These are phyloP conservation scores for Oryzias celebensis DNA, from an alignment of 2,113 vertebrate genomes.

Conservation along the genomic window DNA sequence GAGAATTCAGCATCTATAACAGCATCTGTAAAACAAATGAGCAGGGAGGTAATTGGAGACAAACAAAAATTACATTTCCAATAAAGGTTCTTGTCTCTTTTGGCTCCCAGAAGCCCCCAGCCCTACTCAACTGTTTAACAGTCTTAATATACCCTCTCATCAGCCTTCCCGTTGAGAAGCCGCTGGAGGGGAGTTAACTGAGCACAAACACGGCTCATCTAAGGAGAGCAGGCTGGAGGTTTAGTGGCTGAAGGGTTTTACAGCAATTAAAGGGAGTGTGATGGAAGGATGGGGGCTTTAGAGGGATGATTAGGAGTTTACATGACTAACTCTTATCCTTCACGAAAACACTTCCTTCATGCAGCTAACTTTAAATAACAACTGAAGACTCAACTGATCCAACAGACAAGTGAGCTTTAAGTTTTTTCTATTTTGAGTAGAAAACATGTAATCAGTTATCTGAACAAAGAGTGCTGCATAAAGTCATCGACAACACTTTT, in stretches of 20 bases:
- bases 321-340: conserved; percentile 17
- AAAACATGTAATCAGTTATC: too few relatives aligned
- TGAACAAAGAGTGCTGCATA: too few relatives aligned
- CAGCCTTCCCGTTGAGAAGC: conserved; percentile 65
- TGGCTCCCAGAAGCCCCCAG: conserved; percentile 70
- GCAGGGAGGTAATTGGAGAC: conserved; percentile 78
- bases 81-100: conserved; percentile 76
- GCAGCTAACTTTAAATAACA: too few relatives aligned
- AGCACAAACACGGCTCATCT: conserved; percentile 72
- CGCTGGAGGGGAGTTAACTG: conserved; percentile 66
- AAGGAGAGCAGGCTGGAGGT: conserved; percentile 63
- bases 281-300: conserved; percentile 49
- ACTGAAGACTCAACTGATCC: too few relatives aligned
- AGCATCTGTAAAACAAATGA: conserved; percentile 78
- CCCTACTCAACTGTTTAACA: conserved; percentile 76
- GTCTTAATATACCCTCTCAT: conserved; percentile 75
- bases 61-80: conserved; percentile 85
- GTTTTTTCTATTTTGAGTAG: too few relatives aligned
- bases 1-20: conserved; percentile 64
- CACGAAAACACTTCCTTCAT: too few relatives aligned
- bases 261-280: conserved; percentile 57
- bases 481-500: too few relatives aligned
- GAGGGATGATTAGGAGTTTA: conserved; percentile 40
- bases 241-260: conserved; percentile 52
- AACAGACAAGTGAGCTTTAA: too few relatives aligned